Conservation (phyloP, 23 tunicate species). For the Halocynthia roretzi region DNA sequence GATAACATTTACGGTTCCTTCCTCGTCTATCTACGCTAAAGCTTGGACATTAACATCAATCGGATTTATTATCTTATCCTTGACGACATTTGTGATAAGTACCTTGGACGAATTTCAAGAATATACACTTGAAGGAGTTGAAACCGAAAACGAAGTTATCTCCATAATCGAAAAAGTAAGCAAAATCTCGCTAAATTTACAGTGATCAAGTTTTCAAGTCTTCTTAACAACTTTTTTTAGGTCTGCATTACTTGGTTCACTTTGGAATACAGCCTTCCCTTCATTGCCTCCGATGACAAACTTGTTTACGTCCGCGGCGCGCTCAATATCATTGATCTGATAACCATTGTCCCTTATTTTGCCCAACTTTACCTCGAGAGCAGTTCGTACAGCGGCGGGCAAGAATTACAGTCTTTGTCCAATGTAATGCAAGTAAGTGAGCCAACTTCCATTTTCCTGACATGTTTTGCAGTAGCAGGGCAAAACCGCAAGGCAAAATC, state of each 20-base stretch:
- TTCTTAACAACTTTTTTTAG: background rate
- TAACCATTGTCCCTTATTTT: constrained; percentile 42
- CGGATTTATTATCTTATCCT: constrained; percentile 34
- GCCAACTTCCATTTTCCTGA: no score
- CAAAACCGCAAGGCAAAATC: no score
- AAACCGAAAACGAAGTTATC: constrained; percentile 30
- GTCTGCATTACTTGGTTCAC: constrained; percentile 63
- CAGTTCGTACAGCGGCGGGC: no score
- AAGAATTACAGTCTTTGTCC: constrained; percentile 14
- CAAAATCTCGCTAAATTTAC: background rate
- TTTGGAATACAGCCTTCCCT: constrained; percentile 29
- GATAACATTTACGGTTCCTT: constrained; percentile 44
- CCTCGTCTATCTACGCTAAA: constrained; percentile 39
- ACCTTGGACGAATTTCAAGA: constrained; percentile 27
- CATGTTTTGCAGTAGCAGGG: no score
- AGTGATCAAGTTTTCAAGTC: background rate
- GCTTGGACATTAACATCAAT: constrained; percentile 46
- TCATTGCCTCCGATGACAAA: constrained; percentile 27
- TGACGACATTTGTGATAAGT: constrained; percentile 32
- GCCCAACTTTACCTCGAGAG: constrained; percentile 15
- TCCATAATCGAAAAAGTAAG: constrained; percentile 32
- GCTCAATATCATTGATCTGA: constrained; percentile 38
- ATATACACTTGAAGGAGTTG: constrained; percentile 18
- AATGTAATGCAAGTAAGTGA: constrained; percentile 33
- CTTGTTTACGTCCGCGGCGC: constrained; percentile 13